A percentile compares a stretch with the other conserved stretches of the same genome.
Conservation (phyloP, 1,140 invertebrate species). For the Charaxes varanes region DNA sequence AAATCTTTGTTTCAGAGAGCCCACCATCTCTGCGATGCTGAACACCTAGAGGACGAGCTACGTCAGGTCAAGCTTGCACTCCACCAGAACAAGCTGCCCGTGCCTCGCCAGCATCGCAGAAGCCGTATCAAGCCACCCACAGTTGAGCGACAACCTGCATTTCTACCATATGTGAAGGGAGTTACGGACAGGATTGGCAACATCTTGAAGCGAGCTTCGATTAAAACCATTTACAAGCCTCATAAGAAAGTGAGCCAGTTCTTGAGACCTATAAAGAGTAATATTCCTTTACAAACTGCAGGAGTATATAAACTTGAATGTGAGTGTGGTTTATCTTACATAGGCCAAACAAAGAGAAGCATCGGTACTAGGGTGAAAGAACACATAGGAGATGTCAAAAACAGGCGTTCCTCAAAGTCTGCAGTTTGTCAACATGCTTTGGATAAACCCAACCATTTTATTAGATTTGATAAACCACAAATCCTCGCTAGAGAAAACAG, state of each 20-base stretch:
- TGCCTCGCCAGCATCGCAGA: slow-evolving; percentile 2
- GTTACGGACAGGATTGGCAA: neutral
- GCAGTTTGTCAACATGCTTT: slow-evolving; percentile 1
- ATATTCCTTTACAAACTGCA: slow-evolving; percentile 1
- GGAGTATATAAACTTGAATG: slow-evolving; percentile 5
- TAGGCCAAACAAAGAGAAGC: too few species aligned
- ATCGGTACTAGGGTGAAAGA: too few species aligned
- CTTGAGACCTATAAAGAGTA: slow-evolving; percentile 4
- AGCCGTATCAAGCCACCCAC: neutral
- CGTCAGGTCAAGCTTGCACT: slow-evolving; percentile 6
- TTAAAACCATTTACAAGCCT: slow-evolving; percentile 1
- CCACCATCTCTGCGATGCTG: slow-evolving; percentile 8
- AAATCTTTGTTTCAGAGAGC: slow-evolving; percentile 15
- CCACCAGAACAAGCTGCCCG: slow-evolving; percentile 3
- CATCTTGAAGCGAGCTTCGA: slow-evolving; percentile 1
- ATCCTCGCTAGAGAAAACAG: neutral
- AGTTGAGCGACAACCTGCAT: neutral
- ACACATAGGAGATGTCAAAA: slow-evolving; percentile 1
- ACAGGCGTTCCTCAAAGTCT: neutral
- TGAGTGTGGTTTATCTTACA: slow-evolving; percentile 6
- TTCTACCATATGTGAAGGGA: slow-evolving; percentile 1
- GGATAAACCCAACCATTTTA: slow-evolving; percentile 1
- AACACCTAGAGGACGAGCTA: slow-evolving; percentile 11
- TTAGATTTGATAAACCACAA: slow-evolving; percentile 2
- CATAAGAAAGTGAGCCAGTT: slow-evolving; percentile 1